Conservation (phyloP, 2,888 invertebrate genomes). For the Drosophila paucipuncta region DNA sequence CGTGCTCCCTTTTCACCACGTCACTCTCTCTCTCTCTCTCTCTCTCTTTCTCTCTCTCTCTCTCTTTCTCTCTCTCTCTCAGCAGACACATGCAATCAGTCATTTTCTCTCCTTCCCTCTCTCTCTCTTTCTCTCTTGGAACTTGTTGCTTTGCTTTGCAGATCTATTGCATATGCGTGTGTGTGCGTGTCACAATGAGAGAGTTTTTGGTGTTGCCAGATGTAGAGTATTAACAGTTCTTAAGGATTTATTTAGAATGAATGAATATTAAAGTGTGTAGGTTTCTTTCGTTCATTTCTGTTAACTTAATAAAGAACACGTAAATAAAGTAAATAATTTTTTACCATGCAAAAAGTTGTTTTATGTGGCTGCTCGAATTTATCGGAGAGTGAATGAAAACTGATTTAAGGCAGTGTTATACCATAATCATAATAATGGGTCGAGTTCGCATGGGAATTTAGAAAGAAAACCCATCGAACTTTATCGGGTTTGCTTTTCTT, state of each 20-base stretch:
- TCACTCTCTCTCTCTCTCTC: slow-evolving; percentile 11
- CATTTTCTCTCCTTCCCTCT: slow-evolving; percentile 6
- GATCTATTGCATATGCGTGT: slow-evolving; percentile 26
- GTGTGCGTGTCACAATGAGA: background rate
- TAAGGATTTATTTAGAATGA: background rate
- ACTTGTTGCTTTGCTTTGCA: slow-evolving; percentile 61
- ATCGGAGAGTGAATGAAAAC: background rate
- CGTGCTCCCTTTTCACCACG: slow-evolving; percentile 35
- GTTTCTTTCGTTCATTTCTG: background rate
- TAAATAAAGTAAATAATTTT: too few species aligned
- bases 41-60: slow-evolving; percentile 4
- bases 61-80: slow-evolving; percentile 7
- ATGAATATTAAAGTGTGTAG: background rate
- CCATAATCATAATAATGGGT: background rate
- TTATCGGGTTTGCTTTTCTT: background rate
- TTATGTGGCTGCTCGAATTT: background rate
- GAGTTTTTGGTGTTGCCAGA: slow-evolving; percentile 32
- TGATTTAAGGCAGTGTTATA: background rate
- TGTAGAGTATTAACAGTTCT: slow-evolving; percentile 7
- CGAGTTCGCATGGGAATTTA: background rate
- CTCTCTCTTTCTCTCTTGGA: slow-evolving; percentile 26
- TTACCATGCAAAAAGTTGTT: too few species aligned
- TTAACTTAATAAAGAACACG: background rate
- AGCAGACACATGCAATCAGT: background rate
- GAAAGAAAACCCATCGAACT: background rate